Evolutionary conservation across 1,140 invertebrate genomes (phyloP).

Genomic region (Orussus abietinus): DNA sequence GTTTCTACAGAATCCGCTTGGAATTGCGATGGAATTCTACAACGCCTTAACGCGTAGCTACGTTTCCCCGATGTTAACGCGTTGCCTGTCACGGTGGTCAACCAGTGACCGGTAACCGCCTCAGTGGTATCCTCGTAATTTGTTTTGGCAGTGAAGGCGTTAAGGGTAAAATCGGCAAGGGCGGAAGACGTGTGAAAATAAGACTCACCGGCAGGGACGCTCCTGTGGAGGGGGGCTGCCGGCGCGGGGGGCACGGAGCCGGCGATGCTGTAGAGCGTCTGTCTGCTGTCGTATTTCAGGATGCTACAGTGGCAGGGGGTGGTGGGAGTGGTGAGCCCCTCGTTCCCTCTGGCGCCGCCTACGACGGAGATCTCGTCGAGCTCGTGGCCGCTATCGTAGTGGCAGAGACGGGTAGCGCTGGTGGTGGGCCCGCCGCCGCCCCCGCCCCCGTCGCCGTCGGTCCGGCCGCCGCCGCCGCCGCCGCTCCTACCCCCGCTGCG

Average conservation of each 20-base stretch:
- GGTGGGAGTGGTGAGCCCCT: constrained; percentile 60
- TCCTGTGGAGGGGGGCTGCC: constrained; percentile 31
- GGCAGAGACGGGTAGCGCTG: constrained; percentile 47
- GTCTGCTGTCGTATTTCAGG: constrained; percentile 53
- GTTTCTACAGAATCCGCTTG: too few species aligned
- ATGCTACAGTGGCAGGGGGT: constrained; percentile 53
- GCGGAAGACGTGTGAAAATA: too few species aligned
- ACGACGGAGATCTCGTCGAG: constrained; percentile 76
- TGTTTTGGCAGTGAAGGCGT: too few species aligned
- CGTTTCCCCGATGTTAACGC: too few species aligned
- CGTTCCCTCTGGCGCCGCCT: constrained; percentile 57
- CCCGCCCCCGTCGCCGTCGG: constrained; percentile 37
- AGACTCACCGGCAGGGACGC: constrained; percentile 35
- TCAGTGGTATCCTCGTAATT: too few species aligned
- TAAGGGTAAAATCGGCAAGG: too few species aligned
- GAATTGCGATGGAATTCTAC: too few species aligned
- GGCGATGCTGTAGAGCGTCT: constrained; percentile 46
- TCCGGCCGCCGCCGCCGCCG: constrained; percentile 36
- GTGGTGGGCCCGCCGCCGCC: constrained; percentile 52
- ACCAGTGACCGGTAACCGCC: too few species aligned
- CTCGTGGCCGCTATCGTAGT: constrained; percentile 62
- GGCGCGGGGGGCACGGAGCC: constrained; percentile 44
- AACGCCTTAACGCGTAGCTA: too few species aligned
- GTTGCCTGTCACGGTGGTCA: too few species aligned
- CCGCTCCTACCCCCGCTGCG: constrained; percentile 45